Evolutionary conservation across 2,797 vertebrate species (phyloP), one percentile per base, ranked within the genome.

Genomic region (Poecilia gillii): DNA sequence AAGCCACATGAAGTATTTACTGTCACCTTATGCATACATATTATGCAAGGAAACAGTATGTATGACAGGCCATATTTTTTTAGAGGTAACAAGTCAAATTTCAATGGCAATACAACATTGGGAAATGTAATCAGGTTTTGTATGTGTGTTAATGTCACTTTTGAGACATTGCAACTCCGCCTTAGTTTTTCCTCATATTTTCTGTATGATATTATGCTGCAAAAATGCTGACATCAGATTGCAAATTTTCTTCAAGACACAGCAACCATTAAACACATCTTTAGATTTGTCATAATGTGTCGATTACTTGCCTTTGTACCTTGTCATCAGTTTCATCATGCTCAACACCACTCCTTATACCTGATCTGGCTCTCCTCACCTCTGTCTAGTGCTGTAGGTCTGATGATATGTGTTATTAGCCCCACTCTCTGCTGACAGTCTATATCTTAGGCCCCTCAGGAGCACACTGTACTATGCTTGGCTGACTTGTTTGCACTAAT

Each of bases 401-500:
- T 78, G 51, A 83, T 87, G 88, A 93, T 93, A 87, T 88, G 91
- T 94, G 91, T 94, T 94, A 94, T 95, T 94, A 93, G 90, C 85
- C 89, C 89, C 31, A 75, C 87, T 88, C 85, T 90, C 92, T 89
- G 90, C 92, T 95, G 94, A 95, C 94, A 95, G 89, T 91, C 85
- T 94, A 90, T 93, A 91, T 92, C 90, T 88, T 91, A 94, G 92
- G 91, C 93, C 95, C 96, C 95, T 87, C 75, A 94, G 94, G 94
- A 94, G 88, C 90, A 82, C 84, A 82, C 87, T 70, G 81, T 87
- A 85, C 91, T 85, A 89, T 85, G 92, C 92, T 93, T 93, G 90
- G 92, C 94, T 94, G 95, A 94, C 94, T 94, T 95, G 94, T 96
- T 95, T 95, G 94, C 88, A 89, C 93, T 94, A 90, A 94, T 94